A percentile compares a stretch with the other conserved stretches of the same genome.
These are phyloP conservation scores for Drosophila willistoni DNA, from an alignment of 1,140 invertebrate genomes.

Conservation along the genomic window DNA sequence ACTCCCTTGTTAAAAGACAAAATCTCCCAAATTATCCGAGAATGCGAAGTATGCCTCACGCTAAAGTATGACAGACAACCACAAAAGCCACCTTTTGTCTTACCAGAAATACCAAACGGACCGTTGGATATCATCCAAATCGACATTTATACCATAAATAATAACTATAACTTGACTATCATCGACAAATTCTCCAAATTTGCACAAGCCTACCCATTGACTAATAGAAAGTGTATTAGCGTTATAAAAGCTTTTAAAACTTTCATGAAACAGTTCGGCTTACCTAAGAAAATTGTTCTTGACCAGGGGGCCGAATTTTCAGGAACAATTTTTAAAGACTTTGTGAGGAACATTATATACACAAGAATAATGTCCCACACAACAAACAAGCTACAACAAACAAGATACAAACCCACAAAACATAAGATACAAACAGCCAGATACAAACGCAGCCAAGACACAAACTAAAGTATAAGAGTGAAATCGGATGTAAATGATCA, in stretches of 20 bases:
- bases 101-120: constrained; percentile 5
- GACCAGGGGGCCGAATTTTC: constrained; percentile 4
- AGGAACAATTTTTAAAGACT: neutral
- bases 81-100: constrained; percentile 4
- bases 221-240: neutral
- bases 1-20: constrained; percentile 16
- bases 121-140: constrained; percentile 17
- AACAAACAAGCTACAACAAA: too few relatives aligned
- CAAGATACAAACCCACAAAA: too few relatives aligned
- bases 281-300: constrained; percentile 1
- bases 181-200: constrained; percentile 24
- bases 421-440: too few relatives aligned
- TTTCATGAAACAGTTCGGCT: neutral
- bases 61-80: constrained; percentile 23
- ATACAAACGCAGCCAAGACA: too few relatives aligned
- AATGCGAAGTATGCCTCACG: neutral
- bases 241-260: neutral
- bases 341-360: too few relatives aligned
- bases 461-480: too few relatives aligned
- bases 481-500: too few relatives aligned
- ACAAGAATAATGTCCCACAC: too few relatives aligned
- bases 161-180: constrained; percentile 15
- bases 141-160: neutral
- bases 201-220: constrained; percentile 10
- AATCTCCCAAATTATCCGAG: too few relatives aligned